Conservation (phyloP, 2,113 vertebrate genomes). For the Stercorarius parasiticus region DNA sequence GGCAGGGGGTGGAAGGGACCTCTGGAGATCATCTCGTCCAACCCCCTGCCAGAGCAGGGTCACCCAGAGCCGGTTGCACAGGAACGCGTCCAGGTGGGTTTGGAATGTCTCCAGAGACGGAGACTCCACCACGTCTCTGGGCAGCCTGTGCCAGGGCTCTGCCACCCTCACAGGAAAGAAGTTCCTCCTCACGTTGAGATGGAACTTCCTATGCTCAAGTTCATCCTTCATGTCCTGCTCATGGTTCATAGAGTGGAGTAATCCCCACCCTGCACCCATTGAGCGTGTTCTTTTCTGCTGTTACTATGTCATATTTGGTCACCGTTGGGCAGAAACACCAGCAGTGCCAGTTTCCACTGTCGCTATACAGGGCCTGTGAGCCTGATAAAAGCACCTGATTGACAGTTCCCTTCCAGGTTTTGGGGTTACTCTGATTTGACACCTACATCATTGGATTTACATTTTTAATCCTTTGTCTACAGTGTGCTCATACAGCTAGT, state of each 20-base stretch:
- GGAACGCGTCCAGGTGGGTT: too few species aligned
- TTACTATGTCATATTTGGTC: accelerated
- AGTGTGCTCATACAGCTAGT: background rate
- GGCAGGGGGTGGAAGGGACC: too few species aligned
- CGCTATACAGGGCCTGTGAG: too few species aligned
- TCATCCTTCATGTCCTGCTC: background rate
- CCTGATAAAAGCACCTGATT: background rate
- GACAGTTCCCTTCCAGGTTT: background rate
- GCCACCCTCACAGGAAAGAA: too few species aligned
- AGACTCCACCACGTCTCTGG: too few species aligned
- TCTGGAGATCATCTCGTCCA: too few species aligned
- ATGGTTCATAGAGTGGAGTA: background rate
- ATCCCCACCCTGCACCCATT: background rate
- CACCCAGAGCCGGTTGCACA: too few species aligned
- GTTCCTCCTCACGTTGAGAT: too few species aligned
- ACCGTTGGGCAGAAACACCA: background rate
- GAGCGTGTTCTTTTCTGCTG: background rate
- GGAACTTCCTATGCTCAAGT: too few species aligned
- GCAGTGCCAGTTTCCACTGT: background rate
- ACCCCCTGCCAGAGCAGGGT: too few species aligned
- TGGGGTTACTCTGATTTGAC: background rate
- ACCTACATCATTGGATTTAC: background rate
- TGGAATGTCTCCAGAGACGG: too few species aligned
- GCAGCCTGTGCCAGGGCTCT: too few species aligned
- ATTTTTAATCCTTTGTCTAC: background rate